Conservation (phyloP, 1,140 invertebrate species). For the Euwallacea fornicatus region DNA sequence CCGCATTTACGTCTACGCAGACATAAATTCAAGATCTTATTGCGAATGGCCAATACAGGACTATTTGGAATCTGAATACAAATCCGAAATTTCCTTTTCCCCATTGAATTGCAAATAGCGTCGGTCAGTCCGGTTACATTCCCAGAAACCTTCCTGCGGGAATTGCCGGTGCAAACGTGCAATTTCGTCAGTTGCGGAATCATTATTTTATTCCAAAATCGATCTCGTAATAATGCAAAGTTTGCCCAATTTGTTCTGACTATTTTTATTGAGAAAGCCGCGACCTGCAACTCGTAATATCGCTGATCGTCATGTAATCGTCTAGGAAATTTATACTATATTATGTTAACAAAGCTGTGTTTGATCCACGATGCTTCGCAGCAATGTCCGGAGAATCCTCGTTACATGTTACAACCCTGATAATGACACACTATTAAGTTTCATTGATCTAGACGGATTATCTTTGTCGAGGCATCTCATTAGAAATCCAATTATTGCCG, state of each 20-base stretch:
- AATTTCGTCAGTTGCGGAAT: neutral
- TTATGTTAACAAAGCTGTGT: too few relatives aligned
- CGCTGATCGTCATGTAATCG: too few relatives aligned
- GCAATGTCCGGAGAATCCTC: too few relatives aligned
- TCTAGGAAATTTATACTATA: too few relatives aligned
- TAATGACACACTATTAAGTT: too few relatives aligned
- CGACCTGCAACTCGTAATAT: too few relatives aligned
- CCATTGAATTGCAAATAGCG: slow-evolving; percentile 12
- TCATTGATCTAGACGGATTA: too few relatives aligned
- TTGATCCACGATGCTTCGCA: too few relatives aligned
- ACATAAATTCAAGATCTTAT: slow-evolving; percentile 6
- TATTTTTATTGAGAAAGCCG: too few relatives aligned
- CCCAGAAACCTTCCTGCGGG: neutral
- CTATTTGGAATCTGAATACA: slow-evolving; percentile 7
- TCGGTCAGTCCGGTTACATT: neutral
- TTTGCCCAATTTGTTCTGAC: neutral
- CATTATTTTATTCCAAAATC: slow-evolving; percentile 6
- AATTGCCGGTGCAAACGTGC: slow-evolving; percentile 11
- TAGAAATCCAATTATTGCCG: too few relatives aligned
- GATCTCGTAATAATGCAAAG: slow-evolving; percentile 1
- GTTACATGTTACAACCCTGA: too few relatives aligned
- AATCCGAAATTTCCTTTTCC: slow-evolving; percentile 12
- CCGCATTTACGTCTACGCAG: neutral
- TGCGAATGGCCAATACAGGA: slow-evolving; percentile 10
- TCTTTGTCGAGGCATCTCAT: too few relatives aligned